Conservation (phyloP, 2,888 invertebrate genomes). For the Linnaemya tessellans region DNA sequence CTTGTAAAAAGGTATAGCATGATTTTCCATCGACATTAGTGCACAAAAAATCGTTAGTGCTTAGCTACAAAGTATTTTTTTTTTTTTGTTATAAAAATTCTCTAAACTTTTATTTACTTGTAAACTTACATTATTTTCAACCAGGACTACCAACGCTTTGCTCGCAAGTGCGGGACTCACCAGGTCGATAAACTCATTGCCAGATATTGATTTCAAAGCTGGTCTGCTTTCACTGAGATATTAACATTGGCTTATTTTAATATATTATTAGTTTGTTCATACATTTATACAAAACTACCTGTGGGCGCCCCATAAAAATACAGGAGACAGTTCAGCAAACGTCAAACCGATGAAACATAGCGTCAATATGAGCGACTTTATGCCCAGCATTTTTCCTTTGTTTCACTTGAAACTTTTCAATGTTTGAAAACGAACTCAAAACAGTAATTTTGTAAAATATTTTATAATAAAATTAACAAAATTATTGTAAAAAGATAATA, state of each 20-base stretch:
- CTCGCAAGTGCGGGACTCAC: constrained; percentile 76
- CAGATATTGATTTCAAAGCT: constrained; percentile 76
- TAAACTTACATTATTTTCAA: constrained; percentile 84
- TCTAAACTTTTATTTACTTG: neutral
- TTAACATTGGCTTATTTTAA: neutral
- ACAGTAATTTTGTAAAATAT: constrained; percentile 71
- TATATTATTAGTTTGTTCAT: neutral
- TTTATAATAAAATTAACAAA: constrained; percentile 74
- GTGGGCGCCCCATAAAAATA: constrained; percentile 85
- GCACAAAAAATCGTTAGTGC: constrained; percentile 84
- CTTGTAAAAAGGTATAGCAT: constrained; percentile 83
- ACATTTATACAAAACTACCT: constrained; percentile 76
- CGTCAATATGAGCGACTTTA: constrained; percentile 78
- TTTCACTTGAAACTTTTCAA: constrained; percentile 33
- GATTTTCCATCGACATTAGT: constrained; percentile 80
- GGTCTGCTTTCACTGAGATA: constrained; percentile 76
- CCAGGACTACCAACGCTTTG: constrained; percentile 84
- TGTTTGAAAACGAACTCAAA: constrained; percentile 46
- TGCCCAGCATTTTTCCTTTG: constrained; percentile 49
- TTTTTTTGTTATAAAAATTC: no score
- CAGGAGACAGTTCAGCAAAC: constrained; percentile 84
- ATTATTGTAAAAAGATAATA: constrained; percentile 73
- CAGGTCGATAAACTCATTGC: constrained; percentile 77
- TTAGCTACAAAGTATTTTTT: constrained; percentile 82
- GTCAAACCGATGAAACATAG: constrained; percentile 78